Percentiles rank a stretch among this genome's conserved stretches.
phyloP scores from a whole-genome alignment of 1,140 invertebrate species.

The Gerris buenoi region DNA sequence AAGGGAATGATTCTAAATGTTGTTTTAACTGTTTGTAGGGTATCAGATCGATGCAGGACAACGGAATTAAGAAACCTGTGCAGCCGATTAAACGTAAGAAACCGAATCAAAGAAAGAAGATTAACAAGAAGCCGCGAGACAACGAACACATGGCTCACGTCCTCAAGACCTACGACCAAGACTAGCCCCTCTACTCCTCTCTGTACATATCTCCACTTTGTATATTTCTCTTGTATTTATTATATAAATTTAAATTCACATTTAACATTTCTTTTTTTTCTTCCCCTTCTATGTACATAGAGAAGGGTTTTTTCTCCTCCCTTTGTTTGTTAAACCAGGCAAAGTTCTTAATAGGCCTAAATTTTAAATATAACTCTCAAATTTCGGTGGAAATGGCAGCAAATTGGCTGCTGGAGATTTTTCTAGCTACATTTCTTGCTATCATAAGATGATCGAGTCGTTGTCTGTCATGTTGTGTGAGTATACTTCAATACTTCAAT shows the following conservation, averaged over 20 bases:
- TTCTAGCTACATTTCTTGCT: too few species aligned
- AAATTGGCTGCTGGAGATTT: too few species aligned
- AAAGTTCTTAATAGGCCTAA: too few species aligned
- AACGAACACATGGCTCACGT: constrained; percentile 74
- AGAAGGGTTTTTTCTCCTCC: too few species aligned
- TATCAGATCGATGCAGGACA: constrained; percentile 73
- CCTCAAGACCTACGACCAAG: constrained; percentile 61
- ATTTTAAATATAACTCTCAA: too few species aligned
- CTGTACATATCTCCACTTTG: constrained; percentile 19
- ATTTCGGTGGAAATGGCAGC: too few species aligned
- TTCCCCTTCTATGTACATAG: not conserved
- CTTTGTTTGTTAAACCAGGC: too few species aligned
- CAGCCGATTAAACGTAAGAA: constrained; percentile 59
- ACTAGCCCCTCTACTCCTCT: too few species aligned
- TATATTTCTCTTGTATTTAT: constrained; percentile 1
- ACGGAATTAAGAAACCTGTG: constrained; percentile 54
- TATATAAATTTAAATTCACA: constrained; percentile 17
- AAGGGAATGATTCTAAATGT: not conserved
- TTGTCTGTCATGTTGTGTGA: too few species aligned
- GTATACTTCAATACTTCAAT: too few species aligned
- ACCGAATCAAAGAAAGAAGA: constrained; percentile 47
- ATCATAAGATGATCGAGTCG: too few species aligned
- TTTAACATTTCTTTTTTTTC: constrained; percentile 31
- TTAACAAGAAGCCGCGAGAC: constrained; percentile 66
- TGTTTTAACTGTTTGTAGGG: constrained; percentile 26